These are phyloP conservation scores for Scrobipalpa costella DNA, from an alignment of 2,888 invertebrate species.

Conservation along the genomic window DNA sequence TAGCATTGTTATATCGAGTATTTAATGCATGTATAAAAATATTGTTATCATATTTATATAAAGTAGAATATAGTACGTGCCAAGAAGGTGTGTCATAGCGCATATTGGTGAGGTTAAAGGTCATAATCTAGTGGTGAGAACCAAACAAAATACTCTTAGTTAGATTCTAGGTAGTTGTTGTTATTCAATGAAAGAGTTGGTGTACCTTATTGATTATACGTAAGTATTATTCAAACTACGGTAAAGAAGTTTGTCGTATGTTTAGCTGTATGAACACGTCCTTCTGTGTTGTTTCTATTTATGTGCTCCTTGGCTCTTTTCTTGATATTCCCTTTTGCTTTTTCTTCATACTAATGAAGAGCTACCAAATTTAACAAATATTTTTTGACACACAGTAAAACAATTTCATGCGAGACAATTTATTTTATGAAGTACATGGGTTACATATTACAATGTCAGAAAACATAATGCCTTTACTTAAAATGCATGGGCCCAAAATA, in stretches of 20 bases:
- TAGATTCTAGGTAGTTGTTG: background rate
- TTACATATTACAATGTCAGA: too few relatives aligned
- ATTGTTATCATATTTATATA: background rate
- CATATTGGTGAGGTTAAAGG: constrained; percentile 1
- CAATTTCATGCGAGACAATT: too few relatives aligned
- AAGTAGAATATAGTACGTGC: constrained; percentile 27
- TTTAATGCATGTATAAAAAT: background rate
- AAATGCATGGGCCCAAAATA: too few relatives aligned
- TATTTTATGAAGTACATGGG: too few relatives aligned
- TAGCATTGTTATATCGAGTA: too few relatives aligned
- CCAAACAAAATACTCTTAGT: constrained; percentile 24
- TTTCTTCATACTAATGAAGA: background rate
- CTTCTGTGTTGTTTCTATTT: background rate
- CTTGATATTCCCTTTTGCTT: background rate
- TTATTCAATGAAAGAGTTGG: constrained; percentile 9
- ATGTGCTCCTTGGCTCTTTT: background rate
- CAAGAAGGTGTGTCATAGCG: constrained; percentile 34
- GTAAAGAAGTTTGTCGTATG: background rate
- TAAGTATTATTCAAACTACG: background rate
- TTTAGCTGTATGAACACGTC: background rate
- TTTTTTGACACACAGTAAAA: background rate
- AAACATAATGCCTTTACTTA: too few relatives aligned
- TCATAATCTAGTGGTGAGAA: background rate
- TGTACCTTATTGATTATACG: constrained; percentile 16
- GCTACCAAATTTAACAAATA: background rate